Percentiles rank a stretch among this genome's conserved stretches.
phyloP scores from a whole-genome alignment of 2,888 invertebrate genomes.

The Ormyrus nitidulus region DNA sequence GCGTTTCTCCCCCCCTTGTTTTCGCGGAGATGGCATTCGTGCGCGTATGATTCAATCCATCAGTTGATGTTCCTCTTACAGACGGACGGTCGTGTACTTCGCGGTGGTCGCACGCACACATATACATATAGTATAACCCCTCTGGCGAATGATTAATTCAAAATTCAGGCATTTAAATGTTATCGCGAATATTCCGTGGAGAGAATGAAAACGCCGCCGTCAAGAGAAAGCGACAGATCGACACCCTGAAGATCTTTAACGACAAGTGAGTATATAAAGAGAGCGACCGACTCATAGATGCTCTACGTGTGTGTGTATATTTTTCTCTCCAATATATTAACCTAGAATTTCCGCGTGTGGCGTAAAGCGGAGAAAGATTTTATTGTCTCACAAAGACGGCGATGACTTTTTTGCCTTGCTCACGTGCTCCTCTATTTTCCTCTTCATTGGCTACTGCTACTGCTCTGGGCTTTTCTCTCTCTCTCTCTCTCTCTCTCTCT shows the following conservation, averaged over 20 bases:
- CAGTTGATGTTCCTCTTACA: slow-evolving; percentile 22
- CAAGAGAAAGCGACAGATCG: slow-evolving; percentile 84
- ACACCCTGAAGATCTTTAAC: slow-evolving; percentile 89
- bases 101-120: background rate
- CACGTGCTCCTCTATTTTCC: slow-evolving; percentile 4
- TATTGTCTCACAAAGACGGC: slow-evolving; percentile 9
- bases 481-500: too few relatives aligned
- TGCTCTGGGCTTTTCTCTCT: too few relatives aligned
- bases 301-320: background rate
- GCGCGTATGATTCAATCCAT: slow-evolving; percentile 40
- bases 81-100: background rate
- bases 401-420: background rate
- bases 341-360: slow-evolving; percentile 9
- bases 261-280: slow-evolving; percentile 79
- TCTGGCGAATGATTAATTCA: slow-evolving; percentile 71
- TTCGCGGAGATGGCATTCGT: slow-evolving; percentile 9
- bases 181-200: slow-evolving; percentile 75
- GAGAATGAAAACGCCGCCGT: slow-evolving; percentile 74
- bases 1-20: background rate
- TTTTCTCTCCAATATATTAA: slow-evolving; percentile 10
- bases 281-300: too few relatives aligned
- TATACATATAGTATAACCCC: background rate
- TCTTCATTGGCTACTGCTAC: background rate
- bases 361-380: background rate
- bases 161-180: slow-evolving; percentile 72